Base-by-base conservation (phyloP, 2,888 invertebrate species). In the Drosophila picticornis region DNA sequence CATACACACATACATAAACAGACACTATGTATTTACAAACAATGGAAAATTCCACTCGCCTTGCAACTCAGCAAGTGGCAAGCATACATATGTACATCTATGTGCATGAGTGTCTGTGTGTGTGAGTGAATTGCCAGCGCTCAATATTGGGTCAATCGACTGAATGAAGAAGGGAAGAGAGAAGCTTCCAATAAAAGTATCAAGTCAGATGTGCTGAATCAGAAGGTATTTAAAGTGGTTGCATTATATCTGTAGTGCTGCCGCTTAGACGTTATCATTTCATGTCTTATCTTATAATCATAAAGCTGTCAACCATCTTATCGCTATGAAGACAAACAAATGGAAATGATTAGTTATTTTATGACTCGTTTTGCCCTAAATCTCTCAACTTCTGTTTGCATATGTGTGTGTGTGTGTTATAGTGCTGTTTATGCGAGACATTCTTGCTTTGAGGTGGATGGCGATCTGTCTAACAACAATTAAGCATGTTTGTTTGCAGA, bases 41-140 rank as follows among this genome's bases (percentile, higher is more conserved):
- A 84, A 75, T 60, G 90, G 90, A 85, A 89, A 89, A 77, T 87
- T 89, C 90, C 90, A 82, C 70, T 87, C 70, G 72, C 72, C 50
- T 57, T 80, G 77, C 67, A 77, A 58, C 78, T 75, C 64, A 69
- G 61, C 72, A 74, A 79, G 79, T 63, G 82, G 85, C 77, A 84
- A 74, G 72, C 27, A 31, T 36, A 13, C 13, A 40, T 31, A 13
- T 25, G 4, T 32, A 19, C 10, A 51, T 25, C 7, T 48, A 7
- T 36, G 31, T 32, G 10, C 7, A 10, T 34, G 31, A 32, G 27
- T 52, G 43, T 11, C 27, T 58, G 43, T 55, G 50, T 55, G 19
- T 55, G 22, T 7, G 58, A 19, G 38, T 34, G 38, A 59, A 31
- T 59, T 58, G 64, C 40, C 55, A 68, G 16, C 51, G 9, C 25